Percentiles rank a stretch among this genome's conserved stretches.
These are phyloP conservation scores for Diorhabda carinulata DNA, from an alignment of 1,140 invertebrate species.

Conservation along the genomic window DNA sequence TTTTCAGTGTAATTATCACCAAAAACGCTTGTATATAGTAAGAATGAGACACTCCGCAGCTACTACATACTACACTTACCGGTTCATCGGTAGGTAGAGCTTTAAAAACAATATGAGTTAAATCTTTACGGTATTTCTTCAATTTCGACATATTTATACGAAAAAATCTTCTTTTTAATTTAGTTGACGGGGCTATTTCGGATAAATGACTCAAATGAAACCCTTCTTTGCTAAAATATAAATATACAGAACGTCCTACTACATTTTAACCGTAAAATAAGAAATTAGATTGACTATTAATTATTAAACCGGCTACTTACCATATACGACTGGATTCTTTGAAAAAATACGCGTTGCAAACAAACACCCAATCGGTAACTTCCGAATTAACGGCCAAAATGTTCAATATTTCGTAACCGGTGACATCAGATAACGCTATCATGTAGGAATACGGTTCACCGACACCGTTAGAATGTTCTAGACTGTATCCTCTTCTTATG, in stretches of 20 bases:
- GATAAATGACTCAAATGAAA: slow-evolving; percentile 64
- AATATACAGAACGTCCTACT: not conserved
- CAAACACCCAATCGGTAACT: slow-evolving; percentile 67
- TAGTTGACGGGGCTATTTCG: slow-evolving; percentile 50
- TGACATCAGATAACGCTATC: slow-evolving; percentile 55
- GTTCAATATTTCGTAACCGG: slow-evolving; percentile 53
- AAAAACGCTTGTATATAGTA: too few relatives aligned
- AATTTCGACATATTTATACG: slow-evolving; percentile 61
- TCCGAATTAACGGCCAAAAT: slow-evolving; percentile 61
- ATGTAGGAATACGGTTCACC: slow-evolving; percentile 52
- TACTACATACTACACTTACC: slow-evolving; percentile 46
- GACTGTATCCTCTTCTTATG: slow-evolving; percentile 47
- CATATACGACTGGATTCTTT: slow-evolving; percentile 57
- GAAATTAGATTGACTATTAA: not conserved
- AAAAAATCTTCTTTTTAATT: slow-evolving; percentile 53
- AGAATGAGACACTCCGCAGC: too few relatives aligned
- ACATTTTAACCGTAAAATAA: not conserved
- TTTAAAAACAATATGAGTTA: slow-evolving; percentile 69
- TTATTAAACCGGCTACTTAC: slow-evolving; percentile 48
- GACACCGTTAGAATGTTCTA: slow-evolving; percentile 42
- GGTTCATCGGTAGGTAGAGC: slow-evolving; percentile 58
- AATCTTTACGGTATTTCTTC: slow-evolving; percentile 51
- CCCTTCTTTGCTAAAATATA: slow-evolving; percentile 56
- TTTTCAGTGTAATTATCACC: too few relatives aligned
- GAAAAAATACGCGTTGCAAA: slow-evolving; percentile 57